phyloP scores from a whole-genome alignment of 2,888 invertebrate species.

The Ganaspis brasiliensis region DNA sequence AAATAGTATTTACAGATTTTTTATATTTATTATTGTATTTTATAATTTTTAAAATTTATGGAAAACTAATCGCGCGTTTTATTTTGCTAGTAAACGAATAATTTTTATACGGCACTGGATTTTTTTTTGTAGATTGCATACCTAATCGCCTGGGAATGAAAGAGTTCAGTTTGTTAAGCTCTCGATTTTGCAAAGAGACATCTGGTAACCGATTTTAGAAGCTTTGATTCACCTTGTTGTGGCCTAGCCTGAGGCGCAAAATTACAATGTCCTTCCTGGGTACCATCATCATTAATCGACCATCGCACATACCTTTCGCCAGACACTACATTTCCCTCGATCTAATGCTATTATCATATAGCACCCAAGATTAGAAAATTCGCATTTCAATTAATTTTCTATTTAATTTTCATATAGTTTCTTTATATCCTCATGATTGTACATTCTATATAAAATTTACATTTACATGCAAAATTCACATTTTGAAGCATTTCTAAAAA shows the following conservation, averaged over 20 bases:
- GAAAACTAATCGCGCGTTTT: too few relatives aligned
- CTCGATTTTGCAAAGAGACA: slow-evolving; percentile 63
- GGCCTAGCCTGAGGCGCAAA: slow-evolving; percentile 79
- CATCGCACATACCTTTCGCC: slow-evolving; percentile 17
- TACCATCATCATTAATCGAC: slow-evolving; percentile 41
- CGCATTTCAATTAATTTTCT: not conserved
- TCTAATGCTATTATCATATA: slow-evolving; percentile 3
- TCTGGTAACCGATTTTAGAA: slow-evolving; percentile 67
- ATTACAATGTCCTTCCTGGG: slow-evolving; percentile 53
- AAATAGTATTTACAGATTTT: too few relatives aligned
- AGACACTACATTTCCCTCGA: not conserved
- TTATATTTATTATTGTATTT: too few relatives aligned
- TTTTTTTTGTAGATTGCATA: slow-evolving; percentile 26
- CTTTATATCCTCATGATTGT: too few relatives aligned
- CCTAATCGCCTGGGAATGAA: slow-evolving; percentile 25
- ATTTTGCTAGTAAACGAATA: not conserved
- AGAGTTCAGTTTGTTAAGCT: not conserved
- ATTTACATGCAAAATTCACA: too few relatives aligned
- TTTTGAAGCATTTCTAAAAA: too few relatives aligned
- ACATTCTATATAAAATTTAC: too few relatives aligned
- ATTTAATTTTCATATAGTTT: too few relatives aligned
- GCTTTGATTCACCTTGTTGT: slow-evolving; percentile 77
- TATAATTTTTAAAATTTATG: too few relatives aligned
- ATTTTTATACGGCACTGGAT: slow-evolving; percentile 32
- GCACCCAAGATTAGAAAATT: not conserved